These are phyloP conservation scores for Dicerorhinus sumatrensis DNA, from an alignment of 2,113 vertebrate species.

Conservation along the genomic window DNA sequence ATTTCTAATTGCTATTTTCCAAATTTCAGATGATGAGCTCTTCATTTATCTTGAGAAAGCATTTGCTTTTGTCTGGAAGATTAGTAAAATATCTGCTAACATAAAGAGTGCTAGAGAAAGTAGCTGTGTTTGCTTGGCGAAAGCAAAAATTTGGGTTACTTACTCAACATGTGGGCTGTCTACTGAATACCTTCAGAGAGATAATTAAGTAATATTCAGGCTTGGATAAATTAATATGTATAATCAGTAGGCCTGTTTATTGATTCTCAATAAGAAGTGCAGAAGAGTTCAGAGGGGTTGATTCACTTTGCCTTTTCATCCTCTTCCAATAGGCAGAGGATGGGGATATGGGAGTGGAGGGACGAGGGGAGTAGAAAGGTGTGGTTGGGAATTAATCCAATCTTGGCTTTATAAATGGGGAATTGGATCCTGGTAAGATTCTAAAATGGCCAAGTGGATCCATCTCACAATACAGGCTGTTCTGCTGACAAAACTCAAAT, in stretches of 20 bases:
- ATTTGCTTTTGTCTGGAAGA: background rate
- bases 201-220: background rate
- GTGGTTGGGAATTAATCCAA: background rate
- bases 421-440: background rate
- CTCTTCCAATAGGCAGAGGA: background rate
- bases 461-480: background rate
- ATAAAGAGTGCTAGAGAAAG: background rate
- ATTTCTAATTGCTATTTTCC: background rate
- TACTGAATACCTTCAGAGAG: background rate
- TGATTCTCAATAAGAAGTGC: background rate
- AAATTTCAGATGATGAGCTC: background rate
- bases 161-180: background rate
- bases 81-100: background rate
- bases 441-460: background rate
- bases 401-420: background rate
- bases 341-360: rapidly evolving
- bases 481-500: slow-evolving; percentile 31
- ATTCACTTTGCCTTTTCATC: background rate
- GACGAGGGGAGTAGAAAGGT: rapidly evolving
- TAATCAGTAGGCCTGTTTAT: background rate
- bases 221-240: background rate
- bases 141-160: background rate
- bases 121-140: background rate
- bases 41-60: slow-evolving; percentile 7
- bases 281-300: background rate